Base-by-base conservation (phyloP, 2,888 invertebrate genomes). In the Lutraria lutraria region DNA sequence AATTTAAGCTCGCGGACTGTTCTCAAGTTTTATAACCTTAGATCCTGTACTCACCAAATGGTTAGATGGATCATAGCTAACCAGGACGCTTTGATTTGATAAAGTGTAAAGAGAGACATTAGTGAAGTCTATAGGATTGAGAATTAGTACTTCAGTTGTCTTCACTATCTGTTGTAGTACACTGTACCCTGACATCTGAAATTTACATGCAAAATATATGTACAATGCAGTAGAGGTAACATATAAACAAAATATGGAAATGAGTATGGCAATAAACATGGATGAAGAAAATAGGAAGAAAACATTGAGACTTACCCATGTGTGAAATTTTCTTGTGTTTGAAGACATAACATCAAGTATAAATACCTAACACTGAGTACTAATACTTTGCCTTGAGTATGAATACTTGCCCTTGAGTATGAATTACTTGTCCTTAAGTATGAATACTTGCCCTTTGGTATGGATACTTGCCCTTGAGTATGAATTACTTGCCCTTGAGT, bases 91-190 rank as follows among this genome's bases (percentile, higher is more conserved):
- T 21, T 63, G 60, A 31, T 63, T 63, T 25, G 83, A 34, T n/a
- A 83, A 29, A 21, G 83, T 83, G 13, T 10, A 34, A 31, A 83
- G n/a, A 34, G 83, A 60, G 63, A 83, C 31, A 63, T 83, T 83
- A 19, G 43, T 56, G 16, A 83, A 83, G 43, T 83, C 83, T 19
- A 68, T 34, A 60, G 83, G 81, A 56, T 54, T 56, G 29, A 81
- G 81, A 29, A 53, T 16, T 19, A 54, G 29, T 29, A n/a, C 16
- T 6, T 81, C 52, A 15, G 31, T 15, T 29, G 81, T 16, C 13
- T 31, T 29, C 43, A 56, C 81, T 25, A 81, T 81, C 81, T 81
- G 81, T 81, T 81, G 81, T 56, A 81, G 25, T 29, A 81, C 81
- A 21, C 56, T 25, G 13, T 29, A 0, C 25, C 56, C 56, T 12